These are phyloP conservation scores for Hemiscyllium ocellatum DNA, from an alignment of 2,113 vertebrate genomes.

Conservation along the genomic window DNA sequence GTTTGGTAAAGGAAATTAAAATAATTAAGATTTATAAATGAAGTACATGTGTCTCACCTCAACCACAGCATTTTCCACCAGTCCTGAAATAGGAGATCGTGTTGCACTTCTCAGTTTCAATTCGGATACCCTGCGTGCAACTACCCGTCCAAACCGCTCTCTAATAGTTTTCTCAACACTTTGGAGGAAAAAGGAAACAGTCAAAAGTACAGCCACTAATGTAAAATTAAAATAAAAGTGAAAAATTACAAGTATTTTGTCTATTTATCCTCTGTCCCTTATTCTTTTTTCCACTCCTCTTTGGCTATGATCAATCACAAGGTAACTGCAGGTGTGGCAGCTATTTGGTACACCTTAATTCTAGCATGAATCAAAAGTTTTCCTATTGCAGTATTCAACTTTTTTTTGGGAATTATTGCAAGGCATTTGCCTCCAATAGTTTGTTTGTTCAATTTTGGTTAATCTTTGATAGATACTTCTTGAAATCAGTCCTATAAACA, in stretches of 20 bases:
- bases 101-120: constrained; percentile 46
- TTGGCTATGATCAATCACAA: neutral
- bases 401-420: neutral
- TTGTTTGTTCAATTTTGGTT: neutral
- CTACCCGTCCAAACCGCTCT: constrained; percentile 40
- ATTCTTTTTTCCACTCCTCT: neutral
- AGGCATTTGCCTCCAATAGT: neutral
- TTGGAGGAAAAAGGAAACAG: constrained; percentile 31
- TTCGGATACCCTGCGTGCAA: constrained; percentile 39
- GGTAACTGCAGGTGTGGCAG: neutral
- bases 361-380: neutral
- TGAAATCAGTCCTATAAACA: neutral
- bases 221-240: neutral
- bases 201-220: neutral
- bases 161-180: constrained; percentile 39
- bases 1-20: too few species aligned
- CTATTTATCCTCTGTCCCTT: neutral
- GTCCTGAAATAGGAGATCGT: constrained; percentile 44
- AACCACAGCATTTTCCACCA: constrained; percentile 47
- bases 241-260: neutral
- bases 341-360: neutral
- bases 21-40: neutral
- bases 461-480: neutral
- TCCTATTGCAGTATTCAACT: neutral
- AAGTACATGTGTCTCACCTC: constrained; percentile 41